These are phyloP conservation scores for Galeopterus variegatus DNA, from an alignment of 2,113 vertebrate genomes.

Conservation along the genomic window DNA sequence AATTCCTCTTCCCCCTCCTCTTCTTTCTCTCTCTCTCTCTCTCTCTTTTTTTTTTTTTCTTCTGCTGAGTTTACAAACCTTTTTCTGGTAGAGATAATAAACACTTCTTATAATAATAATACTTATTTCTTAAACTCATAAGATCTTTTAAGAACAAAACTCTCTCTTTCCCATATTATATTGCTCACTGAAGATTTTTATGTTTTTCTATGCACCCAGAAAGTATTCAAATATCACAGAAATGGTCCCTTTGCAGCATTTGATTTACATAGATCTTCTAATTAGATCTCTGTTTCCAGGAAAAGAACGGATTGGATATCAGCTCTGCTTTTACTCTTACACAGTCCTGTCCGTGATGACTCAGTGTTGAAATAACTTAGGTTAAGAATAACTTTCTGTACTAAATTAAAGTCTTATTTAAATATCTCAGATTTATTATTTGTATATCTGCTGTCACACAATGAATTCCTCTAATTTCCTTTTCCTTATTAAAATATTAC, in stretches of 20 bases:
- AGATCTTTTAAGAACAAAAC: neutral
- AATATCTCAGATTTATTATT: constrained; percentile 34
- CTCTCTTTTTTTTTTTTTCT: neutral
- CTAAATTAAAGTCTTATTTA: constrained; percentile 61
- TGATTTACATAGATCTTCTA: neutral
- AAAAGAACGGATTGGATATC: neutral
- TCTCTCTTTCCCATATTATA: neutral
- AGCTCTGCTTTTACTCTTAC: neutral
- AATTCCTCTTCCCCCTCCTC: neutral
- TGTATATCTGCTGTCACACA: constrained; percentile 32
- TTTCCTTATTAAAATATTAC: constrained; percentile 62
- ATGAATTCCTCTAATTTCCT: constrained; percentile 54
- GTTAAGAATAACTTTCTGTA: constrained; percentile 48
- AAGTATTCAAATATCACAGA: neutral
- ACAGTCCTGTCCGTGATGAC: neutral
- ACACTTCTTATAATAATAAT: neutral
- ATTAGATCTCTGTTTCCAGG: neutral
- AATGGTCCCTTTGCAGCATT: neutral
- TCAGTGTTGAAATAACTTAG: neutral
- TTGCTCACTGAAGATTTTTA: neutral
- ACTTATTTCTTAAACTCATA: neutral
- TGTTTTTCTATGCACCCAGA: neutral
- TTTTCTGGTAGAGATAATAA: neutral
- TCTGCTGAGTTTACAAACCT: neutral
- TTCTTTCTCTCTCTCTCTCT: neutral